Percentiles rank a stretch among this genome's conserved stretches.
Evolutionary conservation across 2,888 invertebrate genomes (phyloP).

Genomic region (Platynereis dumerilii): DNA sequence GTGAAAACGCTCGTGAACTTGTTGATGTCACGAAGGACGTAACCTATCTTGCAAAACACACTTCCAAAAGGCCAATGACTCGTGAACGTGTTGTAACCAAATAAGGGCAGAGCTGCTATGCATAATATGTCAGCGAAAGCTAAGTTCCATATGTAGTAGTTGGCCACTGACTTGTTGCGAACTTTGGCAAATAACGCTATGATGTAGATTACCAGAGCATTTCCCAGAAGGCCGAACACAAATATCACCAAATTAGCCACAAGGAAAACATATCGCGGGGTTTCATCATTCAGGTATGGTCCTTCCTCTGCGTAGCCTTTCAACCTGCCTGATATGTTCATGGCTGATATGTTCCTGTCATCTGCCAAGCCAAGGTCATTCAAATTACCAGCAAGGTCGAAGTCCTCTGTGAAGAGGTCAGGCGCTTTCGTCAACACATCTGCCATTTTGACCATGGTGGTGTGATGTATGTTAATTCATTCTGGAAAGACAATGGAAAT

Average conservation of each 20-base stretch:
- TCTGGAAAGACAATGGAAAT: no score
- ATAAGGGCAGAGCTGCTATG: slow-evolving; percentile 27
- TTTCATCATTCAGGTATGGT: neutral
- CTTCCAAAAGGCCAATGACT: slow-evolving; percentile 23
- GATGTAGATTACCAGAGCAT: slow-evolving; percentile 27
- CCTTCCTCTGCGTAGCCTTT: no score
- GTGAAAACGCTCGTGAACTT: slow-evolving; percentile 32
- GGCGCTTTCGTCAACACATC: no score
- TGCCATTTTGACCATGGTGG: no score
- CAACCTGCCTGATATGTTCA: no score
- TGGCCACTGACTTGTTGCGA: slow-evolving; percentile 28
- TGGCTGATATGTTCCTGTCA: no score
- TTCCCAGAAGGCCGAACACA: slow-evolving; percentile 20
- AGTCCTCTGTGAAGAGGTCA: no score
- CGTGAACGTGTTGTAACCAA: slow-evolving; percentile 30
- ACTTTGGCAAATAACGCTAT: slow-evolving; percentile 17
- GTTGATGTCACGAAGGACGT: slow-evolving; percentile 27
- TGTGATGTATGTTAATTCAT: no score
- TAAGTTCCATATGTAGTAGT: slow-evolving; percentile 32
- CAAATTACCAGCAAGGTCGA: no score
- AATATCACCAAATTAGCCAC: slow-evolving; percentile 23
- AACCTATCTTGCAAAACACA: slow-evolving; percentile 28
- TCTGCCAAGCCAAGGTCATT: no score
- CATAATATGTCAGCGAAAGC: slow-evolving; percentile 28
- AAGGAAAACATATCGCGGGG: slow-evolving; percentile 15